Base-by-base conservation (phyloP, 2,888 invertebrate species). In the Polydrusus tereticollis region DNA sequence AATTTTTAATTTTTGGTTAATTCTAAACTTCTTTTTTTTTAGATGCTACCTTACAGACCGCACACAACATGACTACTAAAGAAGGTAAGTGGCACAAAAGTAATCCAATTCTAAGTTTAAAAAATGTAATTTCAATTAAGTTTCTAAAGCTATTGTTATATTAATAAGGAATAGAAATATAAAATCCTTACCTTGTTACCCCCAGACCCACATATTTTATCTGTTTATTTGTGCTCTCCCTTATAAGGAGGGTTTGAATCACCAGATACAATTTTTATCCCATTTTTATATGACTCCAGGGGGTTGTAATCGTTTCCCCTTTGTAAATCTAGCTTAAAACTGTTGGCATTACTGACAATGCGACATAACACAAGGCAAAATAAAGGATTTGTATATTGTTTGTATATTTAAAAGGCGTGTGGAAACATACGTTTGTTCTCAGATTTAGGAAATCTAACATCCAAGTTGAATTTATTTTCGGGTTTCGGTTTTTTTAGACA, bases 291-390 rank as follows among this genome's bases (percentile, higher is more conserved):
- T 63, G 38, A 20, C 63, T 63, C 63, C 57, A 58, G 64, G 63
- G 72, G 38, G 57, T 67, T 57, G 58, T 62, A 57, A 72, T 68
- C 72, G 68, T 58, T 72, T 72, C 50, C 66, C 59, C 66, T 72
- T 72, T 63, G 67, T 65, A 72, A 72, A 72, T 68, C 63, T 59
- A 72, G 63, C 67, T 68, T 63, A 67, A 72, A 68, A 67, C 72
- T 72, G 72, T 57, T 23, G 50, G 50, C 68, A 72, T 72, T 72
- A 67, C 67, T 8, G 57, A 66, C 67, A 59, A 18, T 41, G 72
- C 50, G 55, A 63, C 72, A 63, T 72, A 63, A 62, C 65, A 36
- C 36, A 41, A 52, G 68, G 50, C 38, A 68, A 68, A 72, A 68
- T 55, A 72, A 57, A 55, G 38, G 45, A 41, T 50, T 52, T 72